These are phyloP conservation scores for Drosophila pseudotakahashii DNA, from an alignment of 2,888 invertebrate genomes.

Conservation along the genomic window DNA sequence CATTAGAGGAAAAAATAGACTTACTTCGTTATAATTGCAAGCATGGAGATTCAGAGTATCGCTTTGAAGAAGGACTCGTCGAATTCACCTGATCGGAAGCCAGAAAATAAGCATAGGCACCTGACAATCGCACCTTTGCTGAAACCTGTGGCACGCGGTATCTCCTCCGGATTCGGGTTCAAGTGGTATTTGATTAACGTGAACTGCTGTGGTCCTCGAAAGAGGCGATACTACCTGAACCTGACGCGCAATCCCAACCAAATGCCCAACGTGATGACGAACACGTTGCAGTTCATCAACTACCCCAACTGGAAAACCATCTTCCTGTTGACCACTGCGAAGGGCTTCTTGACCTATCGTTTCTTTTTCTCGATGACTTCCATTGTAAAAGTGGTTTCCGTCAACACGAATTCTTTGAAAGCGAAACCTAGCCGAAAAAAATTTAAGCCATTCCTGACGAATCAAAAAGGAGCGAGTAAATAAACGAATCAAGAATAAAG, in stretches of 20 bases:
- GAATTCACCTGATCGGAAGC: neutral
- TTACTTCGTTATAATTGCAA: neutral
- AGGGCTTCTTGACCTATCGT: neutral
- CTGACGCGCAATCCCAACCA: neutral
- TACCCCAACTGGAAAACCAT: slow-evolving; percentile 2
- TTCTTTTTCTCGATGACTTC: neutral
- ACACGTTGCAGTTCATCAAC: neutral
- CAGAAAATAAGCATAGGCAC: neutral
- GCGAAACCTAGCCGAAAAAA: neutral
- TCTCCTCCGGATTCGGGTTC: neutral
- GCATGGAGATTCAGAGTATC: neutral
- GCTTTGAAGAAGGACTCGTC: neutral
- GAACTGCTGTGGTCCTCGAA: fast-evolving
- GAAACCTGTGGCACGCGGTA: neutral
- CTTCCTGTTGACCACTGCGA: neutral
- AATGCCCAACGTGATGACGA: neutral
- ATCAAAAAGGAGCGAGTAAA: neutral
- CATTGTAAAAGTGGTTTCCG: neutral
- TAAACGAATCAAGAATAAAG: no score
- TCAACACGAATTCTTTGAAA: neutral
- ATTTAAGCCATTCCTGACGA: neutral
- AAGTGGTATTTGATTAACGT: slow-evolving; percentile 18
- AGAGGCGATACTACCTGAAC: slow-evolving; percentile 2
- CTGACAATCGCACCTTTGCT: neutral
- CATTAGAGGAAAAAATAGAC: neutral